Evolutionary conservation across 2,797 vertebrate species (phyloP).

Genomic region (Girardinus metallicus): DNA sequence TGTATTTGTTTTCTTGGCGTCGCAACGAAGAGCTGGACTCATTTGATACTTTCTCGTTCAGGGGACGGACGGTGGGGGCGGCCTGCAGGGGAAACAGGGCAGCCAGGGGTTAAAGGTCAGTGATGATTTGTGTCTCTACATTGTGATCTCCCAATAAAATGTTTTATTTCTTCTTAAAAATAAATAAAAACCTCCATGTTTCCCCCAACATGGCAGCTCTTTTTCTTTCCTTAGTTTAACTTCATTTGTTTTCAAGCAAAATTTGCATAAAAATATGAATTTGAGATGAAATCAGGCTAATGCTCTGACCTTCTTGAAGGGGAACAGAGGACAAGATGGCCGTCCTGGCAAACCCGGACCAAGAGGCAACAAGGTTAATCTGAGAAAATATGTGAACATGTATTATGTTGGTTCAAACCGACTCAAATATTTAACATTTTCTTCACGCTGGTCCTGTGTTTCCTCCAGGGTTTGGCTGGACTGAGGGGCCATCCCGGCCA

Average conservation of each 20-base stretch:
- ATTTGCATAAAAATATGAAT: not conserved
- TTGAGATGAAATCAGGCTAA: constrained; percentile 22
- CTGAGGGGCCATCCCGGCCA: constrained; percentile 74
- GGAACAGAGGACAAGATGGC: constrained; percentile 84
- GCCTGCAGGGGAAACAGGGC: constrained; percentile 79
- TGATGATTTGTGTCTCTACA: constrained; percentile 37
- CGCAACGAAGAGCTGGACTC: not conserved
- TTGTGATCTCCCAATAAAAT: not conserved
- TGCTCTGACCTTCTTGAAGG: constrained; percentile 76
- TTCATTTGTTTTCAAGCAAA: not conserved
- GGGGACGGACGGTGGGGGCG: constrained; percentile 82
- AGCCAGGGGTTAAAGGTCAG: constrained; percentile 83
- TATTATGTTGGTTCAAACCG: not conserved
- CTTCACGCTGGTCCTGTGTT: not conserved
- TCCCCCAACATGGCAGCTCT: not conserved
- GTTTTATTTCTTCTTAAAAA: not conserved
- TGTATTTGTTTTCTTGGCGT: no score
- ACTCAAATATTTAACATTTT: not conserved
- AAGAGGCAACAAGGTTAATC: constrained; percentile 83
- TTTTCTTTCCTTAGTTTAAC: not conserved
- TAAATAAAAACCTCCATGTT: not conserved
- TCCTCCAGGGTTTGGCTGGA: constrained; percentile 73
- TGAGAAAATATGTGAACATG: not conserved
- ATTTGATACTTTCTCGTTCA: constrained; percentile 53
- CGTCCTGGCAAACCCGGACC: constrained; percentile 79